Evolutionary conservation across 2,113 vertebrate species (phyloP), one percentile per base, ranked within the genome.

Genomic region (Corythornis vintsioides): DNA sequence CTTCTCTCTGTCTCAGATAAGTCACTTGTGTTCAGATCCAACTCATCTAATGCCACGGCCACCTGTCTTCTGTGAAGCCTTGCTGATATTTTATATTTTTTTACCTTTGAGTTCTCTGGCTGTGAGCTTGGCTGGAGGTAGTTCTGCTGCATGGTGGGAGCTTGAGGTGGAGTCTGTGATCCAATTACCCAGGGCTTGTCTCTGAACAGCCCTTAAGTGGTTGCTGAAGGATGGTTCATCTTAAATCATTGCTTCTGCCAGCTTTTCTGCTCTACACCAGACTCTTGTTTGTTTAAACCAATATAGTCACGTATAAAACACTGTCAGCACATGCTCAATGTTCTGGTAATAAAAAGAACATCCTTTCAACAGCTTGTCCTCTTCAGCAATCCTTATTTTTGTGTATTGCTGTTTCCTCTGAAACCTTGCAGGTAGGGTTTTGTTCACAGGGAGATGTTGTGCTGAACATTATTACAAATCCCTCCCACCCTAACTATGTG

Each of bases 201-300:
- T 74, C 52, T 14, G 8, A 28, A 21, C 82, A 94, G 56, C 43
- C 53, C 52, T 92, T 80, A 88, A 89, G 78, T 67, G 75, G 60
- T 67, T 90, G 75, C 60, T 88, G 95, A 94, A 74, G 67, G 84
- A 60, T 93, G 56, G 64, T 71, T 95, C 60, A 22, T 74, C 78
- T 83, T 93, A 77, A 92, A 85, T 87, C 91, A 76, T 80, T 52
- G 60, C 45, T 89, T 74, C 81, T 86, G 75, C 52, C 75, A 52
- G 64, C 29, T 61, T 89, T 56, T 55, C 38, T 70, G 59, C 67
- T 91, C 50, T 60, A 33, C n/a, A 55, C 50, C 67, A 53, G 29
- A 5, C 47, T 92, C 59, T 48, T 88, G 80, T 91, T 94, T 95
- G 72, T 91, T 94, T 91, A 89, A 89, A 66, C 71, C 67, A 7